These are phyloP conservation scores for Orestias chungarensis DNA, from an alignment of 2,797 vertebrate genomes.

Conservation along the genomic window DNA sequence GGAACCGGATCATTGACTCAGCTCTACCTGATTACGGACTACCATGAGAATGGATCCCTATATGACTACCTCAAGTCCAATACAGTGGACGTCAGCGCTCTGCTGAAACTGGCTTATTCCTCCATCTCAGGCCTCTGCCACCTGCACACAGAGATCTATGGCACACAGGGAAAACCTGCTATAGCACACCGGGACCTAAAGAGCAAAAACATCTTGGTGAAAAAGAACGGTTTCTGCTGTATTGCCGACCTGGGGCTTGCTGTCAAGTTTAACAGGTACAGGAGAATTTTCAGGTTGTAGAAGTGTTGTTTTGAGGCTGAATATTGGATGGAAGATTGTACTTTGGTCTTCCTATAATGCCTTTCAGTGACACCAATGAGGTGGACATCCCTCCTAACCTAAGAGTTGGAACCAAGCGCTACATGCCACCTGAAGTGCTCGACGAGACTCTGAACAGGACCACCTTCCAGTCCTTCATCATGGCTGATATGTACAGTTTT, in stretches of 20 bases:
- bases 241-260: conserved; percentile 96
- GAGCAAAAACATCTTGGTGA: conserved; percentile 97
- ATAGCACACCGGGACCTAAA: conserved; percentile 96
- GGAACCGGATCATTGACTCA: conserved; percentile 98
- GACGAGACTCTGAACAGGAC: conserved; percentile 93
- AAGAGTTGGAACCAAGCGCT: conserved; percentile 96
- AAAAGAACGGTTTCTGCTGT: conserved; percentile 94
- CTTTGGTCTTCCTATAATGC: conserved; percentile 1
- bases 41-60: conserved; percentile 95
- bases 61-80: conserved; percentile 97
- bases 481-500: conserved; percentile 99
- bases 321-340: background rate
- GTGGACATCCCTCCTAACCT: conserved; percentile 95
- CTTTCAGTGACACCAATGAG: conserved; percentile 90
- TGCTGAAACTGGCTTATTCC: conserved; percentile 91
- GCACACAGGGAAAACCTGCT: conserved; percentile 95
- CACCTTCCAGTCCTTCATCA: conserved; percentile 97
- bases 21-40: conserved; percentile 95
- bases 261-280: conserved; percentile 94
- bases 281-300: background rate
- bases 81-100: conserved; percentile 88
- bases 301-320: background rate
- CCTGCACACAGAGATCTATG: conserved; percentile 97
- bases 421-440: conserved; percentile 96
- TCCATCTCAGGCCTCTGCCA: conserved; percentile 94